Base-by-base conservation (phyloP, 2,797 vertebrate species). In the Cyprinodon diabolis region DNA sequence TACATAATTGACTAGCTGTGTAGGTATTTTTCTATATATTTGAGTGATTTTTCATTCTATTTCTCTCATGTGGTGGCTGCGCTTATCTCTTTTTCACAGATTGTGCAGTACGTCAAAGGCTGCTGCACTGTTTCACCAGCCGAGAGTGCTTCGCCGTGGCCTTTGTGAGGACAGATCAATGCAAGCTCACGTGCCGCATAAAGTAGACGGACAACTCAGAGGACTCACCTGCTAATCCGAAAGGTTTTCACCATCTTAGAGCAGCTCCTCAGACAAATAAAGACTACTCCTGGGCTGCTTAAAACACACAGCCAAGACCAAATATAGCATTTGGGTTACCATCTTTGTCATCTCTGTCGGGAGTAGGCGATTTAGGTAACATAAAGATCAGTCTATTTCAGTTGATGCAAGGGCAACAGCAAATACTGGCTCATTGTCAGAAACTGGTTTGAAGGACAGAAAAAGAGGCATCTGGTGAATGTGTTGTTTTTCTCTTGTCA, bases 81-180 rank as follows among this genome's bases (percentile, higher is more conserved):
- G 68, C 93, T 94, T 93, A 94, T 95, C 94, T 87, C 84, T 72
- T 57, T 15, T 81, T 83, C 83, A 76, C 93, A 95, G 93, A 90
- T 90, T 86, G 83, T 84, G 85, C 86, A 84, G 79, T 84, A 84
- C 84, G 89, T 86, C 89, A 84, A 85, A 85, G 86, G 80, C 75
- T 43, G 75, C 85, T 68, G 82, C 83, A 65, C 86, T 81, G 84
- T 85, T 79, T 84, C 72, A 83, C 84, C 87, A 84, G 85, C 78
- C 84, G 86, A 90, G 84, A 82, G 21, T 72, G 81, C 63, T 87
- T 84, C 80, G 17, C 74, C 74, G 40, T 55, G 85, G 87, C 87
- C 87, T 90, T 84, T 86, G 87, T 88, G 89, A 75, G 0, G 77
- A 72, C 74, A 63, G 80, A 85, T 86, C 81, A 75, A 82, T 75